Evolutionary conservation across 1,140 invertebrate species (phyloP).

Genomic region (Zaprionus ghesquierei): DNA sequence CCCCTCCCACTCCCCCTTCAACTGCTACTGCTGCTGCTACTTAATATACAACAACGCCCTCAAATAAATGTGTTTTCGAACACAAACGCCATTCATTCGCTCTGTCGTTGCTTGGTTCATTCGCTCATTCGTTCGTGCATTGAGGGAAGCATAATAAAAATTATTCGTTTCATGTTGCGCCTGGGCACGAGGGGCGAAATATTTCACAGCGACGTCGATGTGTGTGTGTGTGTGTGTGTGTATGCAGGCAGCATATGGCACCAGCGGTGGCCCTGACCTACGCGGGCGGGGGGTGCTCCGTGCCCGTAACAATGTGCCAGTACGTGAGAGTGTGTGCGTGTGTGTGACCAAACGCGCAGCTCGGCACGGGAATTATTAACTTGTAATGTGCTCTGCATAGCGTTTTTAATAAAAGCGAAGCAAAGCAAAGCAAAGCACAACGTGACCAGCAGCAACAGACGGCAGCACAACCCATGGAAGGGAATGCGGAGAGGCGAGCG

Average conservation of each 20-base stretch:
- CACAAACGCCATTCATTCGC: conserved; percentile 74
- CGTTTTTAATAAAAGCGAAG: conserved; percentile 76
- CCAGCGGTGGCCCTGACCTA: conserved; percentile 39
- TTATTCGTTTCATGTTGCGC: conserved; percentile 76
- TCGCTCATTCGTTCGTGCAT: conserved; percentile 47
- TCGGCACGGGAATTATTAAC: conserved; percentile 78
- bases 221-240: not conserved
- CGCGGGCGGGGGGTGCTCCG: not conserved
- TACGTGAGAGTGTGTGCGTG: conserved; percentile 3
- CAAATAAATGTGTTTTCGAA: conserved; percentile 79
- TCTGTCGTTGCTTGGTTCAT: conserved; percentile 51
- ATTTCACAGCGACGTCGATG: conserved; percentile 50
- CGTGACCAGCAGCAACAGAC: conserved; percentile 63
- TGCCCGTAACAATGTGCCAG: conserved; percentile 13
- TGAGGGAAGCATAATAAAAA: conserved; percentile 70
- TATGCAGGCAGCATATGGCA: conserved; percentile 71
- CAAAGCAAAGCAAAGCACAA: conserved; percentile 59
- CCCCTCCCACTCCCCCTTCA: not conserved
- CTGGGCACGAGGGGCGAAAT: conserved; percentile 61
- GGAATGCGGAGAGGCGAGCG: conserved; percentile 3
- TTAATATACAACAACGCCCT: conserved; percentile 55
- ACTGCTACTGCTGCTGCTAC: not conserved
- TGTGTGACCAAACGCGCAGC: conserved; percentile 19
- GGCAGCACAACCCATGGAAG: not conserved
- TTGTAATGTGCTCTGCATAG: conserved; percentile 81